A percentile compares a stretch with the other conserved stretches of the same genome.
These are phyloP conservation scores for Suricata suricatta DNA, from an alignment of 2,113 vertebrate species.

Conservation along the genomic window DNA sequence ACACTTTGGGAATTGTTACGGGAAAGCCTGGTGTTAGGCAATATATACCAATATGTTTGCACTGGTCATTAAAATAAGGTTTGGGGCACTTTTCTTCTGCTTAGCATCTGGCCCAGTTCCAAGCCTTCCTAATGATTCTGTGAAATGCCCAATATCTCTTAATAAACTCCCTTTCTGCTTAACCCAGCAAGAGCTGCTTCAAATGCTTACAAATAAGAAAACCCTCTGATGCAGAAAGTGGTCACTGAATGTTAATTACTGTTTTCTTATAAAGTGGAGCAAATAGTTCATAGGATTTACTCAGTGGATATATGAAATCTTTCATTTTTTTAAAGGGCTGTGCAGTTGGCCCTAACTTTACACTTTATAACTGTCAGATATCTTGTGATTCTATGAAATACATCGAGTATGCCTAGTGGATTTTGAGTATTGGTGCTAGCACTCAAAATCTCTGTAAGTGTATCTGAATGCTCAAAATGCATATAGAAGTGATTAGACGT, in stretches of 20 bases:
- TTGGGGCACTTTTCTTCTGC: not conserved
- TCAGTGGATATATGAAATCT: not conserved
- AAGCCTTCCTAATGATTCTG: slow-evolving; percentile 30
- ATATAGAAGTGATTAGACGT: not conserved
- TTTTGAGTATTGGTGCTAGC: not conserved
- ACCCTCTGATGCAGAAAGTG: not conserved
- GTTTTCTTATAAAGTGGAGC: not conserved
- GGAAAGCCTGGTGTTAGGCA: not conserved
- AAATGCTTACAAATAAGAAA: slow-evolving; percentile 31
- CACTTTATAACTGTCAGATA: not conserved
- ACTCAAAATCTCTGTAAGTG: not conserved
- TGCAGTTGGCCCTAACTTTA: not conserved
- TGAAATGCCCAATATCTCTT: not conserved
- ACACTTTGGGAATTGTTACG: not conserved
- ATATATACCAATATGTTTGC: not conserved
- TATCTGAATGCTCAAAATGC: not conserved
- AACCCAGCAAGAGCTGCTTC: slow-evolving; percentile 1
- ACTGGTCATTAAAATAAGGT: slow-evolving; percentile 2
- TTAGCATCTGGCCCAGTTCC: not conserved
- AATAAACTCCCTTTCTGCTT: slow-evolving; percentile 50
- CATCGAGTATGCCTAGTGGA: not conserved
- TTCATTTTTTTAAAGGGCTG: not conserved
- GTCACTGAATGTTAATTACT: slow-evolving; percentile 7
- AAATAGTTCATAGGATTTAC: not conserved
- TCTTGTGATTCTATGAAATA: not conserved